Evolutionary conservation across 37 sponge, comb jelly and placozoan genomes (phyloP).

Genomic region (Spongilla lacustris): DNA sequence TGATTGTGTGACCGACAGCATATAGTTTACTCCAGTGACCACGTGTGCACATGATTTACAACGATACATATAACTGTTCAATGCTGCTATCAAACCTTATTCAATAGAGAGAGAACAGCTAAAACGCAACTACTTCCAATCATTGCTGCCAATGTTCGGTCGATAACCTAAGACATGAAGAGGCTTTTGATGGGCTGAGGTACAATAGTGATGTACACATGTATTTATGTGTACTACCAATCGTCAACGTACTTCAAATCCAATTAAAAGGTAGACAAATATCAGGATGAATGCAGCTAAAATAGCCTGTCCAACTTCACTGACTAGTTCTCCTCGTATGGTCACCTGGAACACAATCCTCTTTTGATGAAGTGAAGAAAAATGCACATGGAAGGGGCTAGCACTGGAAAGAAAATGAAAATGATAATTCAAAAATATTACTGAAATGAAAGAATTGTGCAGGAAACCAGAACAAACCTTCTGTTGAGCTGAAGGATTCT

Average conservation of each 20-base stretch:
- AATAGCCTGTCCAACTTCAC: constrained; percentile 21
- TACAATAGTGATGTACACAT: background rate
- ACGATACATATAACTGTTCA: background rate
- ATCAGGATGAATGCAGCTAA: constrained; percentile 75
- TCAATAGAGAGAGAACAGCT: constrained; percentile 72
- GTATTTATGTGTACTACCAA: background rate
- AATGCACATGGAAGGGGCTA: background rate
- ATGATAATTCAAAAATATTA: too few relatives aligned
- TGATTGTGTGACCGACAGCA: background rate
- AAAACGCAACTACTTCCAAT: constrained; percentile 82
- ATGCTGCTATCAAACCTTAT: constrained; percentile 47
- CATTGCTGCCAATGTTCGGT: constrained; percentile 87
- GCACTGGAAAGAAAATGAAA: background rate
- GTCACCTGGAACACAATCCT: constrained; percentile 13
- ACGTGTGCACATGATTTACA: background rate
- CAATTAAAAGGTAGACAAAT: constrained; percentile 76
- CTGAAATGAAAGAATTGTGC: too few relatives aligned
- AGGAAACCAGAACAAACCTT: too few relatives aligned
- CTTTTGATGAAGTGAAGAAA: background rate
- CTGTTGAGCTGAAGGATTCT: too few relatives aligned
- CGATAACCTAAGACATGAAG: constrained; percentile 57
- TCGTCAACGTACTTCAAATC: constrained; percentile 77
- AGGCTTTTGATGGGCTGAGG: background rate
- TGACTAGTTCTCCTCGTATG: constrained; percentile 29
- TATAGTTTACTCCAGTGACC: background rate